Evolutionary conservation across 37 sponge, comb jelly and placozoan species (phyloP).

Genomic region (Beroe forskalii): DNA sequence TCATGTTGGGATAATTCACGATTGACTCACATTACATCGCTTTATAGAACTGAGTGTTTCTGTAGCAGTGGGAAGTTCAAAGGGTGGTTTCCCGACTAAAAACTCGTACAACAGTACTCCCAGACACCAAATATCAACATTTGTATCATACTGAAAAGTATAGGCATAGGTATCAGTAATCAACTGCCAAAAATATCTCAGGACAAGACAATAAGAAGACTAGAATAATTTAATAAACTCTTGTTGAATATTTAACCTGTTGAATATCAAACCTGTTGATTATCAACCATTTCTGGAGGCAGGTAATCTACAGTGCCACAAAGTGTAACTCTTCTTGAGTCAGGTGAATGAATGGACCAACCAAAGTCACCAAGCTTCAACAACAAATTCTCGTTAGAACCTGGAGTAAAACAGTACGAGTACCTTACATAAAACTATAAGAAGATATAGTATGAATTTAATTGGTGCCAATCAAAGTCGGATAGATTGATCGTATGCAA

Average conservation of each 20-base stretch:
- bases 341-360: slow-evolving; percentile 54
- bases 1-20: neutral
- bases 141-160: slow-evolving; percentile 2
- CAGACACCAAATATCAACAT: slow-evolving; percentile 59
- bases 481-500: too few species aligned
- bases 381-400: slow-evolving; percentile 53
- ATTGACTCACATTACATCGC: neutral
- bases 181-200: too few species aligned
- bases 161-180: too few species aligned
- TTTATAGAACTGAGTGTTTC: slow-evolving; percentile 23
- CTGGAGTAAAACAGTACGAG: too few species aligned
- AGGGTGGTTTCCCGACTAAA: slow-evolving; percentile 50
- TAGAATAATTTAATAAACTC: too few species aligned
- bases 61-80: slow-evolving; percentile 13
- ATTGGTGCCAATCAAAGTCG: too few species aligned
- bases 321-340: slow-evolving; percentile 59
- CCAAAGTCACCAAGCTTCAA: slow-evolving; percentile 53
- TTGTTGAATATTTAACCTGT: too few species aligned
- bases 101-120: slow-evolving; percentile 44
- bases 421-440: too few species aligned
- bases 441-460: too few species aligned
- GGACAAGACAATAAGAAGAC: too few species aligned
- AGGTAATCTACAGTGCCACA: slow-evolving; percentile 62
- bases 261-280: slow-evolving; percentile 51
- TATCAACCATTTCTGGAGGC: slow-evolving; percentile 54